Evolutionary conservation across 2,113 vertebrate genomes (phyloP), one percentile per base, ranked within the genome.

Genomic region (Balaenoptera acutorostrata): DNA sequence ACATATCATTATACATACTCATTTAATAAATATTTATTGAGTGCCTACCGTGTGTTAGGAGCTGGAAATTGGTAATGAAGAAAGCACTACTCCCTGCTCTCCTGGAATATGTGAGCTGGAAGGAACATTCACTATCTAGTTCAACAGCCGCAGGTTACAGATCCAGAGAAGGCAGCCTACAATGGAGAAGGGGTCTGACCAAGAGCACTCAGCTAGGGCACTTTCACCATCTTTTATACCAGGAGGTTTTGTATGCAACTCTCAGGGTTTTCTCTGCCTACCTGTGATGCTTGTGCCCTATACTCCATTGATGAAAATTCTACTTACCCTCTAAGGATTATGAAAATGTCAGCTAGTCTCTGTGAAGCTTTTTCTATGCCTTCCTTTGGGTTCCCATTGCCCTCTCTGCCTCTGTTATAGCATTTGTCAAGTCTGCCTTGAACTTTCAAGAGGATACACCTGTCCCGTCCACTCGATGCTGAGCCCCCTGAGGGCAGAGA

Each of bases 21-120:
- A 89, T 82, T 97, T 97, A 93, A 94, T 96, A 97, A 92, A 95
- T 97, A 91, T 91, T 97, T 95, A 94, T 94, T 86, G 93, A 95
- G 86, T 68, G 75, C 82, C 66, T 66, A 55, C 71, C 95, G 52
- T 75, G 95, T 88, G 82, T 90, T 61, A 80, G 96, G 78, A 90
- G 89, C 44, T 93, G 44, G 92, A 93, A 75, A 92, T 36, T 49
- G 64, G 92, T 61, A 68, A 92, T 66, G 86, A 95, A 74, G 74
- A 88, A 49, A 90, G 93, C 69, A 23, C 18, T n/a, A 31, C 17
- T 75, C 71, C 59, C 72, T 9, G 44, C 57, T 78, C 86, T 86
- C 36, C 44, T n/a, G 63, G 66, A 89, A 41, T 52, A 27, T 21
- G 44, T 57, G 74, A 85, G 41, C 64, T 57, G 71, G 91, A 95